Base-by-base conservation (phyloP, 1,140 invertebrate genomes). In the Mylabris phalerata region DNA sequence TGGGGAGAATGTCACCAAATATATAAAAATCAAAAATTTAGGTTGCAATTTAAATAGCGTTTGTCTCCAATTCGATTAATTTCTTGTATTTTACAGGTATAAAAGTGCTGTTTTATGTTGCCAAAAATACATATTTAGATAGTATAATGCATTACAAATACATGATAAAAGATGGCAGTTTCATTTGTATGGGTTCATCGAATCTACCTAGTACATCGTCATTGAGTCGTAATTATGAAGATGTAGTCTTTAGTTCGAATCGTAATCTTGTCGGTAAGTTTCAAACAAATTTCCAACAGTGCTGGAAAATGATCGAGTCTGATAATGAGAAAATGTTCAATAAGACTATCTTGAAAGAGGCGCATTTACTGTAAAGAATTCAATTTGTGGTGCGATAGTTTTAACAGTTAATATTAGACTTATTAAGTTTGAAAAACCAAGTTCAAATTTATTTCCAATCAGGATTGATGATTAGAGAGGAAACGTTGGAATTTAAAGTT, bases 101-200 rank as follows among this genome's bases (percentile, higher is more conserved):
- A 27, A 32, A 42, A 43, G 42, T 59, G 10, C 47, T 32, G 24
- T 38, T 55, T 11, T 62, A 55, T 51, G 43, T 59, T 13, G 49
- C 32, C n/a, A 56, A 56, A 46, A 54, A 4, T 41, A 19, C 24
- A 19, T 54, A 50, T 9, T 26, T 47, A 9, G 47, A 9, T 45
- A 59, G 48, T 50, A 60, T 63, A 6, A 65, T 63, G 61, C 60
- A 66, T 46, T 55, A 57, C 26, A 69, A 69, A 62, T 69, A 50
- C 48, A 67, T 65, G 25, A 46, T 69, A 4, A 69, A 69, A 59
- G 67, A 69, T 60, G 46, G 24, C 48, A 61, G 63, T 1, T 65
- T 50, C 54, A 9, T 67, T 1, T 59, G 60, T 51, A 65, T 51
- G 25, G 65, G 67, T 19, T 69, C 67, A 2, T 56, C 67, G 55